Evolutionary conservation across 1,140 invertebrate species (phyloP).

Genomic region (Ceratitis capitata): DNA sequence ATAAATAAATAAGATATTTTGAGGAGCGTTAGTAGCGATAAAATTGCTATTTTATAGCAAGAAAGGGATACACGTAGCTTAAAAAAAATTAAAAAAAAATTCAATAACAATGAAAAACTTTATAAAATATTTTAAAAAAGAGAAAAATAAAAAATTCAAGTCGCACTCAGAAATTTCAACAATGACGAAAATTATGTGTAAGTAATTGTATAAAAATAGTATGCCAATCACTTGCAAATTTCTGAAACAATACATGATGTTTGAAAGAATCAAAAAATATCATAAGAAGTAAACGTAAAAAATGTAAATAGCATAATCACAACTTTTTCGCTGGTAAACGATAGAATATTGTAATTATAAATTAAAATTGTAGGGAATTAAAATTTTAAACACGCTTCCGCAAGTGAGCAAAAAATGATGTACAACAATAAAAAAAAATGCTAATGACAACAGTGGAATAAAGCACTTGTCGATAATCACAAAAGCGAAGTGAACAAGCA

Average conservation of each 20-base stretch:
- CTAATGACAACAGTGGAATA: neutral
- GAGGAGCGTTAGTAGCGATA: neutral
- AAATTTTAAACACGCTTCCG: conserved; percentile 20
- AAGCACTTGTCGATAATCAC: neutral
- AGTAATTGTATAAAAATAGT: neutral
- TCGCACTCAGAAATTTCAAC: too few species aligned
- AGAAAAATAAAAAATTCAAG: neutral
- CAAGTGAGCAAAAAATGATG: neutral
- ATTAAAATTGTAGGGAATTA: conserved; percentile 1
- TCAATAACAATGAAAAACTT: neutral
- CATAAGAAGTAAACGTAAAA: neutral
- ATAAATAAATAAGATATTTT: neutral
- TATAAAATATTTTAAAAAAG: too few species aligned
- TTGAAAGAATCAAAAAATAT: neutral
- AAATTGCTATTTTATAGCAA: neutral
- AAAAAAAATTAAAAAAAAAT: neutral
- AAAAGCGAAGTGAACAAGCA: too few species aligned
- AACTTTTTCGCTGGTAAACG: too few species aligned
- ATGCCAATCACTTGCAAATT: neutral
- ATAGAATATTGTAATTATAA: neutral
- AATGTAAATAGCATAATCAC: neutral
- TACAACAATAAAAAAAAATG: neutral
- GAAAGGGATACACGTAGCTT: too few species aligned
- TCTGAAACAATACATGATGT: neutral
- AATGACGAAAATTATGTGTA: too few species aligned